These are phyloP conservation scores for Periparus ater DNA, from an alignment of 2,797 vertebrate species.

Conservation along the genomic window DNA sequence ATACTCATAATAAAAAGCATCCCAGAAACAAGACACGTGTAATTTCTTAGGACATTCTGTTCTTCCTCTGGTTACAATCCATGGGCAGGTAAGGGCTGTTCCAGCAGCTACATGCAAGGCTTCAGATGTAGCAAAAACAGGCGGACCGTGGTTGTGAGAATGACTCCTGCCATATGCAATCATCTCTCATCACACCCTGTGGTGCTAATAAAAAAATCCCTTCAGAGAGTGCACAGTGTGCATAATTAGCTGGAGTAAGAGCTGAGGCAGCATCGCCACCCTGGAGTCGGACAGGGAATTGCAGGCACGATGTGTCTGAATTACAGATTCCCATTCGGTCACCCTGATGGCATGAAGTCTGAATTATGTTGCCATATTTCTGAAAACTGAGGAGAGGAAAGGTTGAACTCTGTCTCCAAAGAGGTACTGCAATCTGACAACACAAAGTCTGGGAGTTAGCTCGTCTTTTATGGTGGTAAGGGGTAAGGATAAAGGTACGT, in stretches of 20 bases:
- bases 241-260: not conserved
- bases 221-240: not conserved
- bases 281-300: not conserved
- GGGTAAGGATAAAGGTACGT: not conserved
- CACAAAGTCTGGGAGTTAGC: not conserved
- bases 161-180: not conserved
- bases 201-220: not conserved
- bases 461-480: not conserved
- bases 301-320: not conserved
- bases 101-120: not conserved
- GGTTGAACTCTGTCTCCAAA: not conserved
- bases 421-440: not conserved
- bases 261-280: not conserved
- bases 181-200: not conserved
- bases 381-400: not conserved
- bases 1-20: not conserved
- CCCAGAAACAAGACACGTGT: not conserved
- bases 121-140: not conserved
- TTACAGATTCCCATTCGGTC: not conserved
- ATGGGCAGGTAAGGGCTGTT: not conserved
- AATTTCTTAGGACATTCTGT: slow-evolving; percentile 22
- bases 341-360: not conserved
- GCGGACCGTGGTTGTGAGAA: not conserved
- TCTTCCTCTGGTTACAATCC: slow-evolving; percentile 14
- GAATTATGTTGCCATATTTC: not conserved